A percentile compares a stretch with the other conserved stretches of the same genome.
Evolutionary conservation across 2,888 invertebrate genomes (phyloP).

Genomic region (Orthonychiurus folsomi): DNA sequence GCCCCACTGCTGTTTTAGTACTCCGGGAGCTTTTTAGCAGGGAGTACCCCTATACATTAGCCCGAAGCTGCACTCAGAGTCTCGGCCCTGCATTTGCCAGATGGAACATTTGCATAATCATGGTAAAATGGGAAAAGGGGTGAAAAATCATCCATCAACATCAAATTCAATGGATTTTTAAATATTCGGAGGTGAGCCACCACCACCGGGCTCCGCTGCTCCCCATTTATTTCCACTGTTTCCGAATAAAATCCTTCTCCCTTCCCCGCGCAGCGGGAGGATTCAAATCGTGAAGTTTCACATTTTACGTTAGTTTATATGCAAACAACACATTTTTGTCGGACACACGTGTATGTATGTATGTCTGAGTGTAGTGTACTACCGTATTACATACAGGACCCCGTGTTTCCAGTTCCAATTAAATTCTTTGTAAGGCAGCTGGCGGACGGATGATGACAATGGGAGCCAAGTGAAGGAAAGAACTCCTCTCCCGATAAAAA

Average conservation of each 20-base stretch:
- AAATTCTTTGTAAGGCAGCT: neutral
- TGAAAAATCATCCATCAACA: slow-evolving; percentile 10
- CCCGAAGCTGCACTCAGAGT: neutral
- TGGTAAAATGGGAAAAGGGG: neutral
- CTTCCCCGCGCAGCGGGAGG: too few species aligned
- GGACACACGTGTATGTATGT: too few species aligned
- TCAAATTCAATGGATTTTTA: slow-evolving; percentile 4
- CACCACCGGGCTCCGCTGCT: neutral
- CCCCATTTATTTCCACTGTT: neutral
- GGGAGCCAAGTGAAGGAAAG: neutral
- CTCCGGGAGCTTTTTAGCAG: neutral
- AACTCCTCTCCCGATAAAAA: slow-evolving; percentile 1
- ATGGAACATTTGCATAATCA: slow-evolving; percentile 9
- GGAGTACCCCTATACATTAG: neutral
- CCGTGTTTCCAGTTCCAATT: neutral
- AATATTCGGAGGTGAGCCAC: neutral
- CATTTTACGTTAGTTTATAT: too few species aligned
- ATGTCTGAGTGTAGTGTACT: too few species aligned
- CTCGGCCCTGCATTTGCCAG: slow-evolving; percentile 1
- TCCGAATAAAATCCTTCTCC: neutral
- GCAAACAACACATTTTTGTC: too few species aligned
- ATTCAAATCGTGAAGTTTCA: too few species aligned
- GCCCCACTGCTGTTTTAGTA: neutral
- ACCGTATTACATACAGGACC: neutral
- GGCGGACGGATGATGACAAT: neutral